Conservation (phyloP, 2,113 vertebrate genomes). For the Gymnarchus niloticus region DNA sequence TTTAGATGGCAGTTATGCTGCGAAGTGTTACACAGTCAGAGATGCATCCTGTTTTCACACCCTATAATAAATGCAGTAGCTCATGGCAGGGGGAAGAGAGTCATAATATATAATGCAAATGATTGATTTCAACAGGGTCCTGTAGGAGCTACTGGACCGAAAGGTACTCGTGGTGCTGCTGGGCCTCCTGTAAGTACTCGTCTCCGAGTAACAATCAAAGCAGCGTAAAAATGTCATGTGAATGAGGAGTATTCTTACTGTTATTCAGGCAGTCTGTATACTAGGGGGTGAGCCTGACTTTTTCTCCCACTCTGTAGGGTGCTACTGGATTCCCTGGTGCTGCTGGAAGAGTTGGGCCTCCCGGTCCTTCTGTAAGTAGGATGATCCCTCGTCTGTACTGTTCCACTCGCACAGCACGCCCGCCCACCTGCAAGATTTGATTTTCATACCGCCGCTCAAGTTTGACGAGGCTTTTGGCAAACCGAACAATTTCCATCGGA, state of each 20-base stretch:
- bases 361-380: slow-evolving; percentile 85
- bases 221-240: background rate
- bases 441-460: no score
- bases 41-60: background rate
- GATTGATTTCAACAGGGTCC: slow-evolving; percentile 70
- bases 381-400: background rate
- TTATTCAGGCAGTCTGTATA: background rate
- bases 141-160: slow-evolving; percentile 85
- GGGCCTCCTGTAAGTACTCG: slow-evolving; percentile 88
- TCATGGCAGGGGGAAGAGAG: background rate
- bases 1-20: no score
- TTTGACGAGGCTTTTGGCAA: no score
- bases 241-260: background rate
- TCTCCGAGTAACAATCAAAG: background rate
- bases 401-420: background rate
- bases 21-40: no score
- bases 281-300: background rate
- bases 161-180: slow-evolving; percentile 83
- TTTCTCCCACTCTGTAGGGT: slow-evolving; percentile 64
- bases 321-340: slow-evolving; percentile 86
- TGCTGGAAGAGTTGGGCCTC: slow-evolving; percentile 83
- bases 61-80: background rate
- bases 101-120: background rate
- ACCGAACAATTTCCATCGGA: no score
- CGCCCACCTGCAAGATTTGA: background rate